Percentiles rank a stretch among this genome's conserved stretches.
Conservation (phyloP, 2,888 invertebrate genomes). For the Andrena hattorfiana region DNA sequence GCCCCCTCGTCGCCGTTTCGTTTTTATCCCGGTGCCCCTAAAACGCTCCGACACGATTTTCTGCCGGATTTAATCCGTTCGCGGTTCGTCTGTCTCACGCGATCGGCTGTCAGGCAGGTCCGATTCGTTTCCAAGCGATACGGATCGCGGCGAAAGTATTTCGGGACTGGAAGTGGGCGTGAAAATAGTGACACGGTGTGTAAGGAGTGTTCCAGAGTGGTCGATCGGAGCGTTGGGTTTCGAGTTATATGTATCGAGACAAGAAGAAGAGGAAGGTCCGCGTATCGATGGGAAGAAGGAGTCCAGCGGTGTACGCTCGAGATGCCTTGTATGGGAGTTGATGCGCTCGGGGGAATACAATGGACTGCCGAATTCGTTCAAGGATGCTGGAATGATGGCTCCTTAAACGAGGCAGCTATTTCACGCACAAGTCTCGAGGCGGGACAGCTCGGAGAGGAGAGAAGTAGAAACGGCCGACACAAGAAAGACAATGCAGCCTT, state of each 20-base stretch:
- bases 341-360: too few species aligned
- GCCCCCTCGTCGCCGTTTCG: not conserved
- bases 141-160: not conserved
- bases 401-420: not conserved
- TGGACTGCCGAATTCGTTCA: not conserved
- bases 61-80: slow-evolving; percentile 30
- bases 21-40: slow-evolving; percentile 9
- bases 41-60: slow-evolving; percentile 5
- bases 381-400: slow-evolving; percentile 8
- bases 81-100: slow-evolving; percentile 39
- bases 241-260: too few species aligned
- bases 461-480: slow-evolving; percentile 12
- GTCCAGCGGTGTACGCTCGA: too few species aligned
- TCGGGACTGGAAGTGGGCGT: slow-evolving; percentile 7
- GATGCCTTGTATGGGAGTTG: too few species aligned
- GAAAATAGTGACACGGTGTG: slow-evolving; percentile 8
- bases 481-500: slow-evolving; percentile 40
- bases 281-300: too few species aligned
- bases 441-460: not conserved
- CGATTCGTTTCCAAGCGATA: not conserved
- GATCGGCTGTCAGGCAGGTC: slow-evolving; percentile 34
- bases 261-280: too few species aligned
- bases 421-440: not conserved
- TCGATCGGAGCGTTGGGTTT: too few species aligned
- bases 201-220: slow-evolving; percentile 6